Base-by-base conservation (phyloP, 2,888 invertebrate genomes). In the Acronicta alni region DNA sequence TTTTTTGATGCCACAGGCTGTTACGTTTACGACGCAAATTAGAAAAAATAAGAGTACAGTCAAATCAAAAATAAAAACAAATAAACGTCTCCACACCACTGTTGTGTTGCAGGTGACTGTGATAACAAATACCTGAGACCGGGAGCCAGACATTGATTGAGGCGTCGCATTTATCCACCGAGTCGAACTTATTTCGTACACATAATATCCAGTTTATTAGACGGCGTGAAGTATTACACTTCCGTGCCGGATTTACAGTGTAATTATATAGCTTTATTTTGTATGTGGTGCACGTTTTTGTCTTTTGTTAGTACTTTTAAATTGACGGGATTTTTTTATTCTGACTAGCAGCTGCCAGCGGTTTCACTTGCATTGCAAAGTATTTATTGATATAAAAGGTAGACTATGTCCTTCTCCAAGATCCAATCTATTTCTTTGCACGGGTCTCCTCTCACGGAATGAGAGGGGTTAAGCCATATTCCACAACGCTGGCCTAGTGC, bases 181-280 rank as follows among this genome's bases (percentile, higher is more conserved):
- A 79, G 67, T 73, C 80, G 75, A 83, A 82, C 78, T 75, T 77
- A 78, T 84, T 82, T 75, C 77, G 79, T 72, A 73, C 80, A 80
- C 83, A 83, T 84, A 81, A 86, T 85, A 84, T 80, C 75, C 80
- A 74, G 84, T 88, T 86, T 89, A 89, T 89, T 89, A 87, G 84
- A 80, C 77, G 66, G 72, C 63, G 61, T 82, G 84, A 88, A 77
- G 77, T 79, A 86, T 88, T 81, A 60, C 61, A 41, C 48, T 54
- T 15, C 53, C 59, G 59, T 69, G 54, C 39, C 30, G 47, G 72
- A 77, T 77, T 59, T 67, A 61, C 74, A 59, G 53, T 41, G 66
- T 68, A 75, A 77, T 75, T 77, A 66, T 43, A 52, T 44, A 48
- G 46, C 51, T 44, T 54, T 67, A 67, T 77, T 76, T 60, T 0